Percentiles rank a stretch among this genome's conserved stretches.
Conservation (phyloP, 2,888 invertebrate genomes). For the Exephanes ischioxanthus region DNA sequence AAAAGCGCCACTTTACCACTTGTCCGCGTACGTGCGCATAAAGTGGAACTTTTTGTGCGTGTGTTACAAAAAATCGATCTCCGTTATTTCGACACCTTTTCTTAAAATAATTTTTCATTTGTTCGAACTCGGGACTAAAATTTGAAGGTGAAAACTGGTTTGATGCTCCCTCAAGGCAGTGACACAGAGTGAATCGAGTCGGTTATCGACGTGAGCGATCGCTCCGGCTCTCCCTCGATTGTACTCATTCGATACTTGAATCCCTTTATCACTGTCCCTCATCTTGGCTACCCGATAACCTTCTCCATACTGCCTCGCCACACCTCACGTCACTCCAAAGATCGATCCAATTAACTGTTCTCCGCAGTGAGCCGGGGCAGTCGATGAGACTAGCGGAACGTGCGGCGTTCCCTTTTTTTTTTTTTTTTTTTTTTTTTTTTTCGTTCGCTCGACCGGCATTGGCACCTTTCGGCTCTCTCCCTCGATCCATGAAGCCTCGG, state of each 20-base stretch:
- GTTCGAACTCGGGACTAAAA: neutral
- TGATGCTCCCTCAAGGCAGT: neutral
- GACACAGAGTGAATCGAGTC: slow-evolving; percentile 1
- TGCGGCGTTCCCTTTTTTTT: slow-evolving; percentile 26
- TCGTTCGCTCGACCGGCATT: slow-evolving; percentile 25
- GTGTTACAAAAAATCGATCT: too few relatives aligned
- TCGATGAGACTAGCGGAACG: neutral
- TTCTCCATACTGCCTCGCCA: slow-evolving; percentile 12
- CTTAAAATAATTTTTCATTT: neutral
- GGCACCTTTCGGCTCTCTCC: slow-evolving; percentile 10
- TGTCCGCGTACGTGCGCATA: too few relatives aligned
- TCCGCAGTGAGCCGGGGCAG: slow-evolving; percentile 24
- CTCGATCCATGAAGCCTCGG: slow-evolving; percentile 1
- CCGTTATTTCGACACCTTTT: too few relatives aligned
- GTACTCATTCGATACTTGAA: slow-evolving; percentile 45
- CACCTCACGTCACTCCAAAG: slow-evolving; percentile 37
- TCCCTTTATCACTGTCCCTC: slow-evolving; percentile 36
- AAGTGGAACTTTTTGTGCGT: too few relatives aligned
- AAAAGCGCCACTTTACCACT: too few relatives aligned
- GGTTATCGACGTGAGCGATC: slow-evolving; percentile 55
- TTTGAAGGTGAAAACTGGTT: neutral
- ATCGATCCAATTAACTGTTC: slow-evolving; percentile 57
- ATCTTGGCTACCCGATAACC: slow-evolving; percentile 17
- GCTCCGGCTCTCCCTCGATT: slow-evolving; percentile 32
- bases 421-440: slow-evolving; percentile 27